Percentiles rank a stretch among this genome's conserved stretches.
phyloP scores from a whole-genome alignment of 2,113 vertebrate species.

The Pelodiscus sinensis region DNA sequence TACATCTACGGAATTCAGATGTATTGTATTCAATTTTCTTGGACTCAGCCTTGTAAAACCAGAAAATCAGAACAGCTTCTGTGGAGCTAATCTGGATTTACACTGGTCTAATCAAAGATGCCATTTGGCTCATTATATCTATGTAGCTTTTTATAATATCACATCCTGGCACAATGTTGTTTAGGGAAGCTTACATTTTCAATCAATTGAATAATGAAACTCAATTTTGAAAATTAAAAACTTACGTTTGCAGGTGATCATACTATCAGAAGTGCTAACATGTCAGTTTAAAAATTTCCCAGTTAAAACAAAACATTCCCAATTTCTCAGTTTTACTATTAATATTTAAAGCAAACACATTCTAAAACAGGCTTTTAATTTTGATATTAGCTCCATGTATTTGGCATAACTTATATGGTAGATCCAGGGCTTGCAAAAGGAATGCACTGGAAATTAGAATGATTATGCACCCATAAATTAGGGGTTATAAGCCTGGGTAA shows the following conservation, averaged over 20 bases:
- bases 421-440: neutral
- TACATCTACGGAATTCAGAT: conserved; percentile 20
- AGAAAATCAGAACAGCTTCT: neutral
- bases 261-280: neutral
- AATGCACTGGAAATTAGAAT: neutral
- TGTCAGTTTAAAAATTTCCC: neutral
- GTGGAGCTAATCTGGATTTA: neutral
- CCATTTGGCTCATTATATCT: neutral
- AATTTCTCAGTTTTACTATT: neutral
- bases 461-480: neutral
- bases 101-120: neutral
- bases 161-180: neutral
- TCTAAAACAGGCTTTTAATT: neutral
- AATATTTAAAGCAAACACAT: neutral
- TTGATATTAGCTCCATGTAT: neutral
- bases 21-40: neutral
- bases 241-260: neutral
- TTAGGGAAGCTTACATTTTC: neutral
- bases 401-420: neutral
- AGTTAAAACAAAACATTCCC: neutral
- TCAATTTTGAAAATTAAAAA: neutral
- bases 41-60: neutral
- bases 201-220: neutral
- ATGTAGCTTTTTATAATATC: neutral
- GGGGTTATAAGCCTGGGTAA: rapidly evolving